phyloP scores from a whole-genome alignment of 1,140 invertebrate species.

The Penaeus japonicus region DNA sequence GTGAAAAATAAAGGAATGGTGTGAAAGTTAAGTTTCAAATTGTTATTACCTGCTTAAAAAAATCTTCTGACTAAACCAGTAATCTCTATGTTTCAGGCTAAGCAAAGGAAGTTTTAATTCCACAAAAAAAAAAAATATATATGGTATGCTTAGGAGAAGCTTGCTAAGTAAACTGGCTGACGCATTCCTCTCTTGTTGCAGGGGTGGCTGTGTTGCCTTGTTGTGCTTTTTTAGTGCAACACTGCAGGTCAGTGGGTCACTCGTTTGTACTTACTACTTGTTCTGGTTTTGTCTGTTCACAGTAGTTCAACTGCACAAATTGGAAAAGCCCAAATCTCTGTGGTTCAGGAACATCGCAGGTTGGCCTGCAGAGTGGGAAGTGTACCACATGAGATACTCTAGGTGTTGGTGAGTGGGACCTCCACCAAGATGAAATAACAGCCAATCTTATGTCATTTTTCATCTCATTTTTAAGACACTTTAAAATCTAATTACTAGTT shows the following conservation, averaged over 20 bases:
- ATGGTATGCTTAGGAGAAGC: conserved; percentile 52
- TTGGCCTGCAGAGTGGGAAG: conserved; percentile 2
- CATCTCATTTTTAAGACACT: background rate
- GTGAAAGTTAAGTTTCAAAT: conserved; percentile 44
- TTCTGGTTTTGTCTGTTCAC: conserved; percentile 56
- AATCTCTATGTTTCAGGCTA: conserved; percentile 48
- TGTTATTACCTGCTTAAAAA: conserved; percentile 25
- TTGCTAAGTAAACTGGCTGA: conserved; percentile 54
- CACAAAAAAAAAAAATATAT: conserved; percentile 15
- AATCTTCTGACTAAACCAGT: conserved; percentile 20
- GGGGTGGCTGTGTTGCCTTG: conserved; percentile 57
- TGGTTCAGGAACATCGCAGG: conserved; percentile 24
- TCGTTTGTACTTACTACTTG: conserved; percentile 57
- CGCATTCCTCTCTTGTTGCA: conserved; percentile 54
- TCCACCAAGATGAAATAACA: background rate
- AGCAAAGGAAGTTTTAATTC: conserved; percentile 43
- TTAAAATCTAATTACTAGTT: background rate
- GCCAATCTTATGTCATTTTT: background rate
- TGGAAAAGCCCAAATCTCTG: conserved; percentile 42
- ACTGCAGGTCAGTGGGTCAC: conserved; percentile 57
- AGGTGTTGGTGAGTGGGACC: conserved; percentile 24
- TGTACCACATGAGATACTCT: conserved; percentile 21
- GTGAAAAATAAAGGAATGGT: conserved; percentile 55
- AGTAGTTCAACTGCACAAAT: conserved; percentile 53
- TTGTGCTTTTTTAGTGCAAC: conserved; percentile 56